phyloP scores from a whole-genome alignment of 2,113 vertebrate genomes.

The Nanorana parkeri region DNA sequence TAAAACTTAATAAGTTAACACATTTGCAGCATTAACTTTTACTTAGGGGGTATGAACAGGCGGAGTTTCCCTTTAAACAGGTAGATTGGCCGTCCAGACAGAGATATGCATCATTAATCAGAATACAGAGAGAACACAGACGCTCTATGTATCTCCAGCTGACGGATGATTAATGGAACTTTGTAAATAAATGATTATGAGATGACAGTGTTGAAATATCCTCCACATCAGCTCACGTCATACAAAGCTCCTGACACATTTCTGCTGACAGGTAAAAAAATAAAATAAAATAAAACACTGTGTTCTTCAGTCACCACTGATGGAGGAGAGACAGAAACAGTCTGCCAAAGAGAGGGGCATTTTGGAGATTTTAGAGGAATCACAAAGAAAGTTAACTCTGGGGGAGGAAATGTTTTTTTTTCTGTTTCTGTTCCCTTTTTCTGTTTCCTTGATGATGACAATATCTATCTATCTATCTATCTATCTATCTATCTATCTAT shows the following conservation, averaged over 20 bases:
- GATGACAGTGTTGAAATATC: conserved; percentile 49
- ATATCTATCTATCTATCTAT: too few species aligned
- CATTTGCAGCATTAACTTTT: too few species aligned
- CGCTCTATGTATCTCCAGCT: conserved; percentile 25
- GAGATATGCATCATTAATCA: conserved; percentile 47
- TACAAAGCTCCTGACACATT: conserved; percentile 29
- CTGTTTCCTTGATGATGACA: too few species aligned
- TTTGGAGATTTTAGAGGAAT: too few species aligned
- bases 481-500: too few species aligned
- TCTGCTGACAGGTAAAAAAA: conserved; percentile 17
- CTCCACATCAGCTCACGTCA: conserved; percentile 37
- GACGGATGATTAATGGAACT: conserved; percentile 51
- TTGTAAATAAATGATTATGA: conserved; percentile 53
- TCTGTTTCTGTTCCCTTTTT: too few species aligned
- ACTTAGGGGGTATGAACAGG: too few species aligned
- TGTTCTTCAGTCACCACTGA: conserved; percentile 5
- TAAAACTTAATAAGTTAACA: too few species aligned
- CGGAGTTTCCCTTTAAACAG: background rate
- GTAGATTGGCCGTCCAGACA: conserved; percentile 30
- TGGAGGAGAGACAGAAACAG: background rate
- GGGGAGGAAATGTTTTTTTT: too few species aligned
- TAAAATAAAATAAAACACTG: conserved; percentile 7
- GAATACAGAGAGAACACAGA: conserved; percentile 25
- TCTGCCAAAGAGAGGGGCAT: too few species aligned
- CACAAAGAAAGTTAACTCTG: too few species aligned